Conservation (phyloP, 2,888 invertebrate species). For the Perizoma flavofasciatum region DNA sequence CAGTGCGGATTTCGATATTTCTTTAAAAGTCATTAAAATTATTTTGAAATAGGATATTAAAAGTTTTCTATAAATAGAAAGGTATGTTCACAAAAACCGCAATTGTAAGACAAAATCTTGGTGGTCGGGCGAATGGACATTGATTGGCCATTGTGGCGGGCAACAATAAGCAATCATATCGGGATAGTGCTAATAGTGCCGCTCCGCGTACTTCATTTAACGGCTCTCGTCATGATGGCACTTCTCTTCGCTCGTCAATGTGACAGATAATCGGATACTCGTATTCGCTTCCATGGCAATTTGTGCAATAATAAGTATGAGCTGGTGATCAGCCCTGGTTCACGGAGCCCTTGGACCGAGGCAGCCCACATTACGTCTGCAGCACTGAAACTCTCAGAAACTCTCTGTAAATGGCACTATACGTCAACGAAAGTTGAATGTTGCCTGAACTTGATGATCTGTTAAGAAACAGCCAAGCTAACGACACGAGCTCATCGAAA, state of each 20-base stretch:
- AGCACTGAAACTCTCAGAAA: too few relatives aligned
- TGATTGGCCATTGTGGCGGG: conserved; percentile 72
- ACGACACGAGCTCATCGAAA: too few relatives aligned
- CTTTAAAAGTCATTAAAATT: too few relatives aligned
- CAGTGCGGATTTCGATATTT: too few relatives aligned
- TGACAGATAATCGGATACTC: conserved; percentile 20
- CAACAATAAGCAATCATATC: conserved; percentile 74
- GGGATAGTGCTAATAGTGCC: conserved; percentile 57
- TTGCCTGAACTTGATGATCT: too few relatives aligned
- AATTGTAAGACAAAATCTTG: conserved; percentile 49
- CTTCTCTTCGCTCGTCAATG: conserved; percentile 41
- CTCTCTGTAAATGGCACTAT: too few relatives aligned
- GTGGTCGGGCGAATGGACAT: conserved; percentile 52
- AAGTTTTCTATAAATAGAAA: conserved; percentile 4
- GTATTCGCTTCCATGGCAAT: conserved; percentile 16
- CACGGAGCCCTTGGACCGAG: too few relatives aligned
- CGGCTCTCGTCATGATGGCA: conserved; percentile 48
- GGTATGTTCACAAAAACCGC: conserved; percentile 36
- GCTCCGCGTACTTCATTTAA: conserved; percentile 57
- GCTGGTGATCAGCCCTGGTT: too few relatives aligned
- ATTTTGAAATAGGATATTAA: too few relatives aligned
- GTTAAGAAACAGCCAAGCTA: too few relatives aligned
- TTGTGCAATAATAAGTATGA: conserved; percentile 2
- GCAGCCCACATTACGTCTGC: too few relatives aligned
- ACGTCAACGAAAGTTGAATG: too few relatives aligned